Evolutionary conservation across 2,113 vertebrate species (phyloP), one percentile per base, ranked within the genome.

Genomic region (Limnothrissa miodon): DNA sequence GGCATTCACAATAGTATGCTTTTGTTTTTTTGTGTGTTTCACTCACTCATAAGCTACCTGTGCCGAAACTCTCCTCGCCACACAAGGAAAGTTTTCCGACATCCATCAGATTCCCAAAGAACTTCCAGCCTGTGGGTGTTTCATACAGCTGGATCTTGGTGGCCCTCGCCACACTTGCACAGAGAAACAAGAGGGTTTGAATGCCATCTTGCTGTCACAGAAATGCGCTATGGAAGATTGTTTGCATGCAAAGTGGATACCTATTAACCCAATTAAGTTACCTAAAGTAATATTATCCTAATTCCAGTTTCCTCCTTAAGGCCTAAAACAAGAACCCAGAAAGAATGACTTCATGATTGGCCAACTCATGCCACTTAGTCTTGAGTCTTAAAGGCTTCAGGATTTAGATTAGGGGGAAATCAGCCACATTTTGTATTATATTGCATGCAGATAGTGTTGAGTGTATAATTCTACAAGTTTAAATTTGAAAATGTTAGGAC

Each of bases 71-170:
- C 91, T 99, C 98, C 88, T 99, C 98, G 86, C 98, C 98, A 86
- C 97, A 99, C 83, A 99, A 93, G 82, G 98, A 99, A 89, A 99
- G 93, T 84, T 95, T 96, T 88, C 96, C 96, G 5, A 97, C 97
- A 85, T 99, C 98, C 98, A 99, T 99, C 87, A 99, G 86, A 91
- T 96, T 99, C 56, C 97, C 97, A 89, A 99, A 99, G 93, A 96
- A 99, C 92, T 96, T 98, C 98, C 97, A 99, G 82, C 98, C 98
- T 0, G 96, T 96, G 44, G 98, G 97, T 79, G 98, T 98, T 92
- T 99, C 98, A 15, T 98, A 98, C 86, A 99, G 93, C 90, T 98
- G 93, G 46, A 99, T 99, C 95, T 99, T 98, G 83, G 96, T 96
- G 86, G 96, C 97, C 29, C 95, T 96, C 85, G 98, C 98, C 89